These are phyloP conservation scores for Rhabdomys dilectus DNA, from an alignment of 2,113 vertebrate species.

Conservation along the genomic window DNA sequence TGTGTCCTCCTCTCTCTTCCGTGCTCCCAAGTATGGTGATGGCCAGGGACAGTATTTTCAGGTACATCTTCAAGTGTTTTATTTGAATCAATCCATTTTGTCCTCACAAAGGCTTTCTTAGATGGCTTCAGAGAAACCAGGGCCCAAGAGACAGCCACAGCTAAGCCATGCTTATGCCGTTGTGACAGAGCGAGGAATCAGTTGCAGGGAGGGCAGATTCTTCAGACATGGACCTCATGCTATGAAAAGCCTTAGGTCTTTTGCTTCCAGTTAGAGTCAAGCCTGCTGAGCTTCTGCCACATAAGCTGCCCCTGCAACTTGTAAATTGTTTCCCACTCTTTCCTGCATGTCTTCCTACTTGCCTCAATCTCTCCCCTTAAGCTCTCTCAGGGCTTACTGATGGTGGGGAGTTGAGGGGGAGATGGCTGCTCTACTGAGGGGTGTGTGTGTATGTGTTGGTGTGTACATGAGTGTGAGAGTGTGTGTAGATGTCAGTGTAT, in stretches of 20 bases:
- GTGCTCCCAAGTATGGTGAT: background rate
- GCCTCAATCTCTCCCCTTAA: background rate
- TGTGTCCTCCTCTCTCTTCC: background rate
- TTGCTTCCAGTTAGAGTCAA: background rate
- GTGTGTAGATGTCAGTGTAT: background rate
- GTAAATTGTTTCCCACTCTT: background rate
- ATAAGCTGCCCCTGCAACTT: background rate
- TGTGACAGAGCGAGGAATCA: background rate
- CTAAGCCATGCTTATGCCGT: too few species aligned
- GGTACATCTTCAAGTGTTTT: background rate
- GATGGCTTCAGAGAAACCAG: background rate
- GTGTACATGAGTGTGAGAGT: background rate
- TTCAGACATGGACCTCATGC: background rate
- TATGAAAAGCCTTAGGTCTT: background rate
- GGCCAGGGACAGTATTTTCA: background rate
- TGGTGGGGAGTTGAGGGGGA: background rate
- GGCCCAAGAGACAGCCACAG: background rate
- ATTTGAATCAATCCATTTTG: background rate
- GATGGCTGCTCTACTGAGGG: background rate
- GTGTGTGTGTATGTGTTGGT: background rate
- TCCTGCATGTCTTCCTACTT: background rate
- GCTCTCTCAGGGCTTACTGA: background rate
- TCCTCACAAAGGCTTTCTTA: background rate
- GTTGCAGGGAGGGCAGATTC: background rate
- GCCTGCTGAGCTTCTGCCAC: background rate